Evolutionary conservation across 2,888 invertebrate species (phyloP).

Genomic region (Rotaria macrura): DNA sequence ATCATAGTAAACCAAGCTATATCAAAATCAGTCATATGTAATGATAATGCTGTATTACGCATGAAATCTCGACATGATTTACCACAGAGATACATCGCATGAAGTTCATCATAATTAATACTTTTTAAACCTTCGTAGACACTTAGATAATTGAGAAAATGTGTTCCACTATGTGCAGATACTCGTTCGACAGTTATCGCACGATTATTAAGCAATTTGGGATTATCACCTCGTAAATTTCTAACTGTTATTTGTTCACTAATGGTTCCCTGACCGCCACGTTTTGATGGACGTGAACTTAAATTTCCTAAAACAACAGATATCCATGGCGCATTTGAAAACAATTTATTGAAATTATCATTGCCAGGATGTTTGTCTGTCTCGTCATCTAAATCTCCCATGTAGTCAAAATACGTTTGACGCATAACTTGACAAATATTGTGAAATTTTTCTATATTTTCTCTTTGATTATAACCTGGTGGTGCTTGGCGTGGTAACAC

Average conservation of each 20-base stretch:
- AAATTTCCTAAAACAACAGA: not conserved
- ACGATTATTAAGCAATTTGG: not conserved
- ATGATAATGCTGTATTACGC: slow-evolving; percentile 18
- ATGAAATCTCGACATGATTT: slow-evolving; percentile 6
- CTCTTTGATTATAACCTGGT: not conserved
- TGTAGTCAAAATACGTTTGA: not conserved
- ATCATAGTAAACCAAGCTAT: not conserved
- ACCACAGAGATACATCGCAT: not conserved
- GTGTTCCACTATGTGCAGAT: not conserved
- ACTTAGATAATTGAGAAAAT: slow-evolving; percentile 1
- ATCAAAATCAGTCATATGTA: slow-evolving; percentile 21
- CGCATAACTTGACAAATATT: not conserved
- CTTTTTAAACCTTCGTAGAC: not conserved
- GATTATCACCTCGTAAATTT: not conserved
- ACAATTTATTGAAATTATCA: slow-evolving; percentile 7
- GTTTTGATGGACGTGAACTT: slow-evolving; percentile 18
- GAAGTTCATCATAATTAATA: not conserved
- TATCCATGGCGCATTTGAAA: not conserved
- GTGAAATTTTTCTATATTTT: not conserved
- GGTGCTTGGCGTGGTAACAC: not conserved
- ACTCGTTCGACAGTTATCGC: not conserved
- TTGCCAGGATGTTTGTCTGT: not conserved
- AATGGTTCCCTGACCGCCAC: not conserved
- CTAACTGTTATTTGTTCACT: not conserved
- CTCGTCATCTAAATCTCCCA: not conserved